Conservation (phyloP, 35 echinoderm and acorn worm species). For the Hemicentrotus pulcherrimus region DNA sequence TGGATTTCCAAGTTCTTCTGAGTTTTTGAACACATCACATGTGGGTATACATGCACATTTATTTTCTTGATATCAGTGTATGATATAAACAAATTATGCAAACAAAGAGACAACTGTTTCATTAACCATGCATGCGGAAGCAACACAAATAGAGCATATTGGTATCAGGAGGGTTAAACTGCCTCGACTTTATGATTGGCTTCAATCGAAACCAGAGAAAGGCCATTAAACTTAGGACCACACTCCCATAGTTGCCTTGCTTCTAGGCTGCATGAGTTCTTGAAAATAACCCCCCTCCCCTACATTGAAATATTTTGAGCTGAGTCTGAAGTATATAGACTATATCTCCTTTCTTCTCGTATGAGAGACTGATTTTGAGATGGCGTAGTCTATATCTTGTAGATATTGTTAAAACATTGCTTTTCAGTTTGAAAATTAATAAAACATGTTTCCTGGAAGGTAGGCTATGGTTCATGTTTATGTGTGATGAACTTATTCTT, state of each 20-base stretch:
- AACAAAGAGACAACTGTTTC: no score
- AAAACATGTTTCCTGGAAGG: neutral
- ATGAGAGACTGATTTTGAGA: neutral
- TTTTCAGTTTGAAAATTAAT: neutral
- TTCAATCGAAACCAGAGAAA: neutral
- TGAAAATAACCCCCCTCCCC: neutral
- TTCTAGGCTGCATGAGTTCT: neutral
- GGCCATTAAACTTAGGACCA: conserved; percentile 2
- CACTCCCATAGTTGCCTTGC: neutral
- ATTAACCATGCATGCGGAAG: no score
- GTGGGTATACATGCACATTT: no score
- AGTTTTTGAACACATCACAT: no score
- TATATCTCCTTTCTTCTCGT: no score
- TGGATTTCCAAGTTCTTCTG: no score
- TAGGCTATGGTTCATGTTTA: neutral
- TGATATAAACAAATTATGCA: no score
- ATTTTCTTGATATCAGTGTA: no score
- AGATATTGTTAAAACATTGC: neutral
- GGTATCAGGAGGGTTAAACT: neutral
- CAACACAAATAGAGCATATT: no score
- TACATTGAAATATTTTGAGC: neutral
- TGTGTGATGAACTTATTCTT: neutral
- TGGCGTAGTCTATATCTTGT: neutral
- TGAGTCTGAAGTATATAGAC: neutral
- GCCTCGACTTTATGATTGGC: neutral